These are phyloP conservation scores for Pachydiplax longipennis DNA, from an alignment of 2,888 invertebrate species.

Conservation along the genomic window DNA sequence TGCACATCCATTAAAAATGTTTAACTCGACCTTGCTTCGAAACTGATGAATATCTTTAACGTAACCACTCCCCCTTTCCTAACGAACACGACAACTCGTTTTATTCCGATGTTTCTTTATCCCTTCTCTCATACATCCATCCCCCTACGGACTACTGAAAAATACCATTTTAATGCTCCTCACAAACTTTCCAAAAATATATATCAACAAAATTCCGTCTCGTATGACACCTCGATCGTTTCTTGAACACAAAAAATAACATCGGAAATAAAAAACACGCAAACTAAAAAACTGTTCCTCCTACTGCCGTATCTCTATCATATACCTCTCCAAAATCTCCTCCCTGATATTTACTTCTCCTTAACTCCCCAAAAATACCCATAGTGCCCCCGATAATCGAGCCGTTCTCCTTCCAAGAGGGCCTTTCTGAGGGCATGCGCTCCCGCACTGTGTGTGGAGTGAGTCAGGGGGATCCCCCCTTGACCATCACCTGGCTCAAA, in stretches of 20 bases:
- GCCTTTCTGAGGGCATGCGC: constrained; percentile 81
- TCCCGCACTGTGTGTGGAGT: constrained; percentile 83
- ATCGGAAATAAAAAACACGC: not conserved
- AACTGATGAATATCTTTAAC: not conserved
- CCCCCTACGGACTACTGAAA: not conserved
- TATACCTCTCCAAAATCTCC: not conserved
- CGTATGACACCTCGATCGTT: not conserved
- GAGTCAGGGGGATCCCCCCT: constrained; percentile 80
- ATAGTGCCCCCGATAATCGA: constrained; percentile 86
- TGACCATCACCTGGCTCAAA: constrained; percentile 83
- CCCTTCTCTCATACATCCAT: not conserved
- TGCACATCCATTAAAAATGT: constrained; percentile 12
- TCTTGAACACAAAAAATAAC: not conserved
- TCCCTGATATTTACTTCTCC: not conserved
- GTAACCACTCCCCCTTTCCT: constrained; percentile 36
- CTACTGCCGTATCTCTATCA: not conserved
- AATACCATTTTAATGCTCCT: not conserved
- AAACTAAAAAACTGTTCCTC: not conserved
- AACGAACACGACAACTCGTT: not conserved
- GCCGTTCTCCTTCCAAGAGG: constrained; percentile 85
- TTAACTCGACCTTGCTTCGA: not conserved
- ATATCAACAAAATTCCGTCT: not conserved
- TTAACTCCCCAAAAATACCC: constrained; percentile 55
- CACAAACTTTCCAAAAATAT: not conserved
- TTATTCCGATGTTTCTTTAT: not conserved